phyloP scores from a whole-genome alignment of 2,113 vertebrate genomes.

The Phylloscopus trochiloides region DNA sequence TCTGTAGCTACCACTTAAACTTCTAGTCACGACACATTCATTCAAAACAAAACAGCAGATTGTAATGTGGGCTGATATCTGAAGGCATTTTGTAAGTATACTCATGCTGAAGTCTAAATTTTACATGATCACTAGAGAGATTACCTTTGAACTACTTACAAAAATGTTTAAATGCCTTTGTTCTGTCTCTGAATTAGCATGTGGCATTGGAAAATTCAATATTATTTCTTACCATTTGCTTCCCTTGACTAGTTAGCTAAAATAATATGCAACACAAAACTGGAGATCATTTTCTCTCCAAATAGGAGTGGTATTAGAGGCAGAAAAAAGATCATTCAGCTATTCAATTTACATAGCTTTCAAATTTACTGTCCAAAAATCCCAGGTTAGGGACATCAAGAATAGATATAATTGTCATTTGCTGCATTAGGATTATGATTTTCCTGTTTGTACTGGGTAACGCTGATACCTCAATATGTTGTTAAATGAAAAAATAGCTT shows the following conservation, averaged over 20 bases:
- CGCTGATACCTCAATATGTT: conserved; percentile 3
- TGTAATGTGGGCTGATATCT: conserved; percentile 57
- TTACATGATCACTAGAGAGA: conserved; percentile 30
- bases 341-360: neutral
- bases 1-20: conserved; percentile 56
- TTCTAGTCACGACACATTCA: conserved; percentile 58
- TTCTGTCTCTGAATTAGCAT: conserved; percentile 18
- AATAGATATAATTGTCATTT: neutral
- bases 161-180: conserved; percentile 31
- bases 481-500: conserved; percentile 53
- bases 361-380: neutral
- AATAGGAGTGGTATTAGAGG: neutral
- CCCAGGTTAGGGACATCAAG: neutral
- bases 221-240: neutral
- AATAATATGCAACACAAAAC: neutral
- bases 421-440: neutral
- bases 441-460: neutral
- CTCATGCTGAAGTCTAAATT: conserved; percentile 46
- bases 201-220: neutral
- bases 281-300: neutral
- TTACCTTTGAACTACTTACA: conserved; percentile 45
- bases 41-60: conserved; percentile 67
- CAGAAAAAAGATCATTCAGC: neutral
- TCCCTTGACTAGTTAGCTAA: neutral
- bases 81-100: conserved; percentile 26